These are phyloP conservation scores for Cyprinodon variegatus DNA, from an alignment of 2,113 vertebrate genomes.

Conservation along the genomic window DNA sequence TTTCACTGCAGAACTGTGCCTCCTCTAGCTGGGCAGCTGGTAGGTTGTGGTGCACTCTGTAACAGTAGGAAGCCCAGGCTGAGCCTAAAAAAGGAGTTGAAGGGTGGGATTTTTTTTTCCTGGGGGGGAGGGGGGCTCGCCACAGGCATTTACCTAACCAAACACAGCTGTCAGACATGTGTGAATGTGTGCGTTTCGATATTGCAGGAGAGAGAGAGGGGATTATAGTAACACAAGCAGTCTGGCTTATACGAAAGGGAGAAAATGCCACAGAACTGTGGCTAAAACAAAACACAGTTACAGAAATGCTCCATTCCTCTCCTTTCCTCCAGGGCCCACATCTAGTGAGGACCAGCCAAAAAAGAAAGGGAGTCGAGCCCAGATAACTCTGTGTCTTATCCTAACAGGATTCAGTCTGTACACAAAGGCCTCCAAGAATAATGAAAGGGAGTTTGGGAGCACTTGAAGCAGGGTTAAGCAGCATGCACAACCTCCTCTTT, in stretches of 20 bases:
- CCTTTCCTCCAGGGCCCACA: conserved; percentile 60
- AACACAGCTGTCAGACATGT: conserved; percentile 76
- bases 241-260: conserved; percentile 68
- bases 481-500: conserved; percentile 71
- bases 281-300: conserved; percentile 56
- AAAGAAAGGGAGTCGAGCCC: conserved; percentile 60
- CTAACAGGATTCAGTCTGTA: conserved; percentile 78
- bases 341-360: conserved; percentile 68
- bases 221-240: conserved; percentile 76
- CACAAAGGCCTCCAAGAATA: conserved; percentile 76
- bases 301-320: conserved; percentile 42
- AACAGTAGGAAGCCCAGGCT: conserved; percentile 46
- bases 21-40: conserved; percentile 22
- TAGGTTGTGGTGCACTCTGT: conserved; percentile 24
- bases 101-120: conserved; percentile 29
- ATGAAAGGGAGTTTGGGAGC: conserved; percentile 73
- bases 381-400: conserved; percentile 75
- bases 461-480: conserved; percentile 73
- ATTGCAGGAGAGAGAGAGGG: conserved; percentile 58
- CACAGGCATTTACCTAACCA: conserved; percentile 79
- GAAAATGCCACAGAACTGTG: conserved; percentile 65
- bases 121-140: conserved; percentile 16
- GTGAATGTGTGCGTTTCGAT: conserved; percentile 41
- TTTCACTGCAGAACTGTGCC: conserved; percentile 23
- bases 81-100: conserved; percentile 54